phyloP scores from a whole-genome alignment of 2,797 vertebrate genomes.

The Micrastur ruficollis region DNA sequence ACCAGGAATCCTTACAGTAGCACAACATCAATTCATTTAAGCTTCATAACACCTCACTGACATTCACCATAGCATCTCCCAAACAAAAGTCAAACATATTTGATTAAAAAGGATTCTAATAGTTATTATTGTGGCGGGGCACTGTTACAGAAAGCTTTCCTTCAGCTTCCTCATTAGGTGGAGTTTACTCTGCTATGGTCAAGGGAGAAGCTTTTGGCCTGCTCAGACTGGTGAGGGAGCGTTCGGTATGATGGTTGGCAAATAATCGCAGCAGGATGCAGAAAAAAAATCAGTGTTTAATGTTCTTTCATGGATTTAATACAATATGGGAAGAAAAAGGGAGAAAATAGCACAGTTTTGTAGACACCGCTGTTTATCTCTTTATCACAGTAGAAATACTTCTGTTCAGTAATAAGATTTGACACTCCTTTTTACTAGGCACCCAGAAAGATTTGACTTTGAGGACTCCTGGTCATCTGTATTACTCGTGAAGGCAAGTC shows the following conservation, averaged over 20 bases:
- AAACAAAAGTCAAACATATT: neutral
- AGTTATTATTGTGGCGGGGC: neutral
- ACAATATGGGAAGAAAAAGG: neutral
- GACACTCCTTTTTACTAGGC: neutral
- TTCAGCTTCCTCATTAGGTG: neutral
- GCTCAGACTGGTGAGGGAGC: neutral
- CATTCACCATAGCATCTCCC: neutral
- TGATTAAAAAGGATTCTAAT: neutral
- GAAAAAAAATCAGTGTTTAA: neutral
- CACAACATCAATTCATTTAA: neutral
- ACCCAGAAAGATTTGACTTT: neutral
- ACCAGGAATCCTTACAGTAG: neutral
- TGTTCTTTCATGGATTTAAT: neutral
- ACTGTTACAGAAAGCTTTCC: neutral
- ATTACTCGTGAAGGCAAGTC: neutral
- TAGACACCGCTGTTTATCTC: neutral
- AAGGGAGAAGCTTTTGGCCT: neutral
- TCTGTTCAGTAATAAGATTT: neutral
- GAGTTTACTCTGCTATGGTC: neutral
- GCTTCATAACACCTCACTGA: neutral
- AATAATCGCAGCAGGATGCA: neutral
- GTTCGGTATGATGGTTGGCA: neutral
- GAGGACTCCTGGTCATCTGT: neutral
- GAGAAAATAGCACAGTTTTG: neutral
- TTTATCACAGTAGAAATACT: neutral